A percentile compares a stretch with the other conserved stretches of the same genome.
Conservation (phyloP, 1,140 invertebrate species). For the Papilio dardanus region DNA sequence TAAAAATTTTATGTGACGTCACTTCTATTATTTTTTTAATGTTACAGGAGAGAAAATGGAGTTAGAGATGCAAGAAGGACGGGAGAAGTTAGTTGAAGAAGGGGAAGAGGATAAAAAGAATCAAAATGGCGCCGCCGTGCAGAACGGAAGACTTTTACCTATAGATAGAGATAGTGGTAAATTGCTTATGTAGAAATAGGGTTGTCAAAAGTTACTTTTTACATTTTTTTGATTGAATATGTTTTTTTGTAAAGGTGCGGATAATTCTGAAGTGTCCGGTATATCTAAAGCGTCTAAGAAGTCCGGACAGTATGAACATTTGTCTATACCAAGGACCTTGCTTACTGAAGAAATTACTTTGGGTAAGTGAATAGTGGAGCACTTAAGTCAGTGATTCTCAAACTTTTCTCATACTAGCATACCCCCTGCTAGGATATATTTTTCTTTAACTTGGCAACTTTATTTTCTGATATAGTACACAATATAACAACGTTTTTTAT, state of each 20-base stretch:
- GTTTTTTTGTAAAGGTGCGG: constrained; percentile 66
- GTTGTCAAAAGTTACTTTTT: not conserved
- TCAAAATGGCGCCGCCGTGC: constrained; percentile 58
- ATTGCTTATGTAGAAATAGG: constrained; percentile 16
- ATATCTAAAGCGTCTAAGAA: constrained; percentile 88
- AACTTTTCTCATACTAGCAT: not conserved
- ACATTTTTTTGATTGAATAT: not conserved
- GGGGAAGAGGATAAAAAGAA: constrained; percentile 73
- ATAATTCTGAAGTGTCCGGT: constrained; percentile 91
- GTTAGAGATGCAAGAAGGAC: constrained; percentile 72
- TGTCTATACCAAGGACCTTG: constrained; percentile 88
- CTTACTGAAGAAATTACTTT: constrained; percentile 92
- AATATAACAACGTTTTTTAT: no score
- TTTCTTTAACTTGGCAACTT: no score
- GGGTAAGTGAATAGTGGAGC: constrained; percentile 53
- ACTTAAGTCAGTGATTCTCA: not conserved
- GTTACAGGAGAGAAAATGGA: constrained; percentile 70
- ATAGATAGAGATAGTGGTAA: constrained; percentile 69
- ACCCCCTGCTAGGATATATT: not conserved
- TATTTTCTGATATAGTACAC: no score
- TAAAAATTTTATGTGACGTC: constrained; percentile 10
- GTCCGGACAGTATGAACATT: constrained; percentile 87
- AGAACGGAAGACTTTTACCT: constrained; percentile 64
- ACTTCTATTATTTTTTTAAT: constrained; percentile 20
- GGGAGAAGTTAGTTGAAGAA: constrained; percentile 74